Conservation (phyloP, 92 coral and sea anemone genomes). For the Palythoa grandiflora region DNA sequence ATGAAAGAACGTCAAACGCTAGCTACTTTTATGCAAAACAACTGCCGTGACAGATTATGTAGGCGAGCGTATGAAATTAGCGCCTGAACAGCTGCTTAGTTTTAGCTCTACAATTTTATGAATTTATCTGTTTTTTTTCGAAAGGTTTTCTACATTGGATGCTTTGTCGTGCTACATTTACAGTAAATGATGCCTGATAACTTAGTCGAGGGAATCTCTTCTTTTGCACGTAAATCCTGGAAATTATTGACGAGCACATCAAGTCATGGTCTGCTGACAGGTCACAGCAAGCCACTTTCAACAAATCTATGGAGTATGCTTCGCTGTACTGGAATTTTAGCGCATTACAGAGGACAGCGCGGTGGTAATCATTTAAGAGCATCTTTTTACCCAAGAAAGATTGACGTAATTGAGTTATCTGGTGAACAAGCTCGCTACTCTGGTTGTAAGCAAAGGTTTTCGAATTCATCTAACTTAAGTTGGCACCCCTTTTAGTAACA, state of each 20-base stretch:
- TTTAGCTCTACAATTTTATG: no score
- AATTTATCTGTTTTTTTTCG: no score
- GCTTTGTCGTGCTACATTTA: no score
- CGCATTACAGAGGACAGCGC: not conserved
- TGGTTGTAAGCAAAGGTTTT: conserved; percentile 54
- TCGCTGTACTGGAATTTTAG: not conserved
- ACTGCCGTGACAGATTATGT: no score
- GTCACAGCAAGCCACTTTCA: conserved; percentile 52
- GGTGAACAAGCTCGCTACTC: conserved; percentile 53
- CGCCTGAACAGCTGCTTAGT: no score
- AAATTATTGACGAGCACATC: not conserved
- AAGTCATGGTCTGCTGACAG: conserved; percentile 37
- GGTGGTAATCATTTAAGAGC: conserved; percentile 40
- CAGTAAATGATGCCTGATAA: no score
- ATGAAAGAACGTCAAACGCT: no score
- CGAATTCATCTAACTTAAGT: conserved; percentile 51
- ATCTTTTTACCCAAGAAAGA: conserved; percentile 13
- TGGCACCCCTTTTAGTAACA: not conserved
- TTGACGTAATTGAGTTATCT: conserved; percentile 54
- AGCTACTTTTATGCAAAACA: no score
- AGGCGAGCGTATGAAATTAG: no score
- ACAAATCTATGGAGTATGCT: not conserved
- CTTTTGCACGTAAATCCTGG: no score
- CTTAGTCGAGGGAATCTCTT: no score
- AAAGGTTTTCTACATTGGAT: no score